Percentiles rank a stretch among this genome's conserved stretches.
Evolutionary conservation across 1,140 invertebrate genomes (phyloP).

Genomic region (Lepidurus packardi): DNA sequence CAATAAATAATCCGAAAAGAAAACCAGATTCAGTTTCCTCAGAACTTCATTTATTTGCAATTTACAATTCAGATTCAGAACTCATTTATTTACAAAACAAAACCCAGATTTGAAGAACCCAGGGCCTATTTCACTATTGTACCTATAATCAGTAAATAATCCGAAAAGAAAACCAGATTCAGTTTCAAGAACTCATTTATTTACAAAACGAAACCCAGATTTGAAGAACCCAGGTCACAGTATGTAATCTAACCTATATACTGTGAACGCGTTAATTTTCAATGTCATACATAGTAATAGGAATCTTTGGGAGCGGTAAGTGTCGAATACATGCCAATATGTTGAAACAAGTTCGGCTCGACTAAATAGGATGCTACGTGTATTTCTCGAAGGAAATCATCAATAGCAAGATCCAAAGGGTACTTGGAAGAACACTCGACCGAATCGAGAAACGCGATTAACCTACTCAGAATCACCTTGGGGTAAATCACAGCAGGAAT

Average conservation of each 20-base stretch:
- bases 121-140: no score
- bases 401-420: conserved; percentile 29
- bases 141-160: no score
- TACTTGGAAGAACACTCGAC: conserved; percentile 15
- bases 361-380: conserved; percentile 26
- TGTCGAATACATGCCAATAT: conserved; percentile 35
- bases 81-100: no score
- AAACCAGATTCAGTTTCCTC: no score
- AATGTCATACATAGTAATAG: conserved; percentile 4
- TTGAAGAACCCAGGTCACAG: no score
- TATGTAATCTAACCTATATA: neutral
- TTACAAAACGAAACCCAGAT: no score
- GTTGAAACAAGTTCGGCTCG: conserved; percentile 33
- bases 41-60: no score
- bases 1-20: no score
- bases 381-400: conserved; percentile 25
- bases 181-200: no score
- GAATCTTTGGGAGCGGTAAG: conserved; percentile 31
- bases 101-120: no score
- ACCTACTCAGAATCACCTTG: neutral
- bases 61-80: no score
- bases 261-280: neutral
- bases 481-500: conserved; percentile 33
- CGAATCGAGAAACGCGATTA: conserved; percentile 26
- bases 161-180: no score